Percentiles rank a stretch among this genome's conserved stretches.
Evolutionary conservation across 2,888 invertebrate genomes (phyloP).

Genomic region (Caenorhabditis japonica): DNA sequence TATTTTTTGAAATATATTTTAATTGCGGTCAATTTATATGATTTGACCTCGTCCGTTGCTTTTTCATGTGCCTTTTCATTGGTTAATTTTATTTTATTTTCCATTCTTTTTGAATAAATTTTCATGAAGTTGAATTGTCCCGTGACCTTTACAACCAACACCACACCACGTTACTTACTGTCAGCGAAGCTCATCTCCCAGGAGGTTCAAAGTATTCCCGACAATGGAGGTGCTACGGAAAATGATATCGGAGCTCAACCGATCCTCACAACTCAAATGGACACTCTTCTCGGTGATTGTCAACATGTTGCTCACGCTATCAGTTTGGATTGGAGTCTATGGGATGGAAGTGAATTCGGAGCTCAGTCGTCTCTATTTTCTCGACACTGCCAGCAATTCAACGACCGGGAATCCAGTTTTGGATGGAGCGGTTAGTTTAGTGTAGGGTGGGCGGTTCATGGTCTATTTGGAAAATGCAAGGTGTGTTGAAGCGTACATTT

Average conservation of each 20-base stretch:
- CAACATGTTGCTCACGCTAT: conserved; percentile 64
- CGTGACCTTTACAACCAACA: too few relatives aligned
- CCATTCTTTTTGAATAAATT: conserved; percentile 15
- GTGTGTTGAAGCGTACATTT: too few relatives aligned
- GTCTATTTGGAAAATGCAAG: too few relatives aligned
- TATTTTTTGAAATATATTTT: too few relatives aligned
- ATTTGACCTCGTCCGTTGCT: conserved; percentile 18
- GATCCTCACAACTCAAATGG: conserved; percentile 38
- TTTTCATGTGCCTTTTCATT: conserved; percentile 40
- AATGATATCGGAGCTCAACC: conserved; percentile 1
- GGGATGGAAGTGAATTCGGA: conserved; percentile 57
- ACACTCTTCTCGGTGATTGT: conserved; percentile 57
- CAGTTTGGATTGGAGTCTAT: conserved; percentile 64
- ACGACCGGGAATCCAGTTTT: conserved; percentile 60
- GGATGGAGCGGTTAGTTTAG: conserved; percentile 63
- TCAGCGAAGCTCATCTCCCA: neutral
- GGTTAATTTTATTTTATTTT: too few relatives aligned
- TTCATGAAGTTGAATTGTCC: too few relatives aligned
- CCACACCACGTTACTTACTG: too few relatives aligned
- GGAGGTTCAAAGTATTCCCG: neutral
- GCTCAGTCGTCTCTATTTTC: conserved; percentile 46
- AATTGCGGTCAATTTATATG: too few relatives aligned
- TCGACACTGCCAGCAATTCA: conserved; percentile 44
- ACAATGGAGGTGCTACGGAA: neutral
- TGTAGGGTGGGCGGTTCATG: neutral